These are phyloP conservation scores for Grantiella picta DNA, from an alignment of 2,113 vertebrate species.

Conservation along the genomic window DNA sequence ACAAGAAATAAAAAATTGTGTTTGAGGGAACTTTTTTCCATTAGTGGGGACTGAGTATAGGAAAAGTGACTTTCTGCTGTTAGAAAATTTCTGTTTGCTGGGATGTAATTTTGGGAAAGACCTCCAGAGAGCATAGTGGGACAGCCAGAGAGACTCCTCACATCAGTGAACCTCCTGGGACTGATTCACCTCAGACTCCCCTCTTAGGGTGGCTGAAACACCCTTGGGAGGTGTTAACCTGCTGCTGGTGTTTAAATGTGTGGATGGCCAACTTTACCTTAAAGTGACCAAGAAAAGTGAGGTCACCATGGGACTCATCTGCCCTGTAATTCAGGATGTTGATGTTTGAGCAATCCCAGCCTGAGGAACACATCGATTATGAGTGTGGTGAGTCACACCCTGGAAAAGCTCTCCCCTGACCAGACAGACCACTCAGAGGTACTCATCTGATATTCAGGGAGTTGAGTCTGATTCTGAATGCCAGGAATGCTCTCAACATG, in stretches of 20 bases:
- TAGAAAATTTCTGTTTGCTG: not conserved
- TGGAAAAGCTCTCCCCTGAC: not conserved
- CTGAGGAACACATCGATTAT: not conserved
- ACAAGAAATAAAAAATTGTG: not conserved
- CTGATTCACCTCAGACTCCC: not conserved
- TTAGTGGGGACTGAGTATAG: not conserved
- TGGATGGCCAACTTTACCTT: not conserved
- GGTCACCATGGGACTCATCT: accelerated
- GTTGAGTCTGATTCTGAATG: not conserved
- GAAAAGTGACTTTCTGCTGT: not conserved
- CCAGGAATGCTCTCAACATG: not conserved
- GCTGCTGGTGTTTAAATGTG: not conserved
- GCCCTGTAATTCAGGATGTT: not conserved
- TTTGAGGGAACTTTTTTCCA: not conserved
- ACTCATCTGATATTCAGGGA: accelerated
- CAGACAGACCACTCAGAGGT: not conserved
- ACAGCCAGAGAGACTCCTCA: not conserved
- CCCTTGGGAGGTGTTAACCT: not conserved
- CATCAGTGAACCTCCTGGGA: not conserved
- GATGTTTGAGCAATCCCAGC: not conserved
- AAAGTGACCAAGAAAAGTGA: not conserved
- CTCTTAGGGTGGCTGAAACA: not conserved
- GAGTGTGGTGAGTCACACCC: not conserved
- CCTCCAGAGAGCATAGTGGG: too few relatives aligned
- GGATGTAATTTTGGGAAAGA: not conserved